Conservation (phyloP, 2,888 invertebrate species). For the Spilarctia lutea region DNA sequence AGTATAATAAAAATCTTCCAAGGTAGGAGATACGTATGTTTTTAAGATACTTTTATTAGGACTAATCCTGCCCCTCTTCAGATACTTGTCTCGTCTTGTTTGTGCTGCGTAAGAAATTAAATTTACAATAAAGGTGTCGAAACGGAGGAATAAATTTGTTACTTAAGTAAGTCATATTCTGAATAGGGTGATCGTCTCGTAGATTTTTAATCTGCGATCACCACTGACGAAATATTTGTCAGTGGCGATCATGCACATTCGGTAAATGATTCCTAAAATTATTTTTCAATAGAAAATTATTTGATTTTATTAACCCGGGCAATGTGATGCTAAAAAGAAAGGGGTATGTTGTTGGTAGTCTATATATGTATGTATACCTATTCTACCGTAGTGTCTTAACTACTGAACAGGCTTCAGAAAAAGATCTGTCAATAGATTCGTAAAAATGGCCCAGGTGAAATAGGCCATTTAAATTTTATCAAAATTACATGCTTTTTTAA, state of each 20-base stretch:
- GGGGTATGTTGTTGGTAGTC: too few relatives aligned
- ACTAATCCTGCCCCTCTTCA: background rate
- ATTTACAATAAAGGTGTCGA: background rate
- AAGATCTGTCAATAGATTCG: too few relatives aligned
- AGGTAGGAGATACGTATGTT: background rate
- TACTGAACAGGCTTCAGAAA: too few relatives aligned
- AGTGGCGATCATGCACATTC: background rate
- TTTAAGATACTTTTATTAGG: background rate
- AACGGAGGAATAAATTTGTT: background rate
- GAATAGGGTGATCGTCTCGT: background rate
- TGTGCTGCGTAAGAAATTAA: background rate
- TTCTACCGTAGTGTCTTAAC: too few relatives aligned
- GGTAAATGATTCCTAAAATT: background rate
- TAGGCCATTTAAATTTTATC: too few relatives aligned
- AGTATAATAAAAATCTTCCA: background rate
- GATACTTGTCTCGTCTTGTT: conserved; percentile 2
- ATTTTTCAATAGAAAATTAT: background rate
- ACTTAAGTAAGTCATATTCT: background rate
- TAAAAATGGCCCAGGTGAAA: too few relatives aligned
- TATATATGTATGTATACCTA: too few relatives aligned
- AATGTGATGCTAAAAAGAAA: too few relatives aligned
- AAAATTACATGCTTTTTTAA: too few relatives aligned
- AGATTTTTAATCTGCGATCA: background rate
- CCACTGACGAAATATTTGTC: too few relatives aligned
- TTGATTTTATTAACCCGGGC: background rate